A percentile compares a stretch with the other conserved stretches of the same genome.
Conservation (phyloP, 2,888 invertebrate genomes). For the Spisula solida region DNA sequence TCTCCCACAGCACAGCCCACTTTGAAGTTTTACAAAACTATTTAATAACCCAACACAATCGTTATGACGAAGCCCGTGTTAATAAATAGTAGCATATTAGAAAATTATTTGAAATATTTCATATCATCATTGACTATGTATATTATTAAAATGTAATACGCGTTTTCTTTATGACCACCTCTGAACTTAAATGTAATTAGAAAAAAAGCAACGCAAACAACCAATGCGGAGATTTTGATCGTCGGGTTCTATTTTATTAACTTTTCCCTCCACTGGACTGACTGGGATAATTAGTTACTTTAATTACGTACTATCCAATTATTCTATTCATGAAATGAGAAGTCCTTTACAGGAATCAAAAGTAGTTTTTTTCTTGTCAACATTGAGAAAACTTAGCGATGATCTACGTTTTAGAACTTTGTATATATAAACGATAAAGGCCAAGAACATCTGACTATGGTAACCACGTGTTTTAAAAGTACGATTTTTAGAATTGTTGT, state of each 20-base stretch:
- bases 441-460: no score
- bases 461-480: no score
- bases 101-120: conserved; percentile 4
- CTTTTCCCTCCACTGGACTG: no score
- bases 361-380: no score
- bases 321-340: no score
- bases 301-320: no score
- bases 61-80: neutral
- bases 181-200: neutral
- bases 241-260: neutral
- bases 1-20: neutral
- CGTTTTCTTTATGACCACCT: neutral
- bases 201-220: neutral
- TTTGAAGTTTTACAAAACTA: neutral
- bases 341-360: no score
- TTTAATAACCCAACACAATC: neutral
- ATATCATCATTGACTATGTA: neutral
- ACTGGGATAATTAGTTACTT: no score
- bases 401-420: no score
- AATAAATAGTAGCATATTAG: neutral
- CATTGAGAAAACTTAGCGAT: no score
- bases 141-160: neutral
- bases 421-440: no score
- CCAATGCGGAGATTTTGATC: neutral
- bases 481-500: no score